Percentiles rank a stretch among this genome's conserved stretches.
These are phyloP conservation scores for Rhyacophila brunnea DNA, from an alignment of 1,140 invertebrate species.

Conservation along the genomic window DNA sequence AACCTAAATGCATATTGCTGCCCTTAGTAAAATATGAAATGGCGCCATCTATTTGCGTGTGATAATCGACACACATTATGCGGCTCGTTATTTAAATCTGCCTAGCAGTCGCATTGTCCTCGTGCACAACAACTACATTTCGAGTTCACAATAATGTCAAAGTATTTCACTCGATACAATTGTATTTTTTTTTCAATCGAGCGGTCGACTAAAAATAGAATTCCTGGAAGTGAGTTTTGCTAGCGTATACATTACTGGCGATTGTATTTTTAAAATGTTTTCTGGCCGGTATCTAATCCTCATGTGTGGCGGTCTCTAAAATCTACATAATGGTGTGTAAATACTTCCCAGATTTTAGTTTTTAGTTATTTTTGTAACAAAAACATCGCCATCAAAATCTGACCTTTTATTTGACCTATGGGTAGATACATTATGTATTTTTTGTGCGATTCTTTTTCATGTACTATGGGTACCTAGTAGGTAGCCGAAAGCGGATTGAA, in stretches of 20 bases:
- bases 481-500: no score
- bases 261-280: slow-evolving; percentile 1
- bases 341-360: no score
- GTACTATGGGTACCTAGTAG: no score
- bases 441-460: no score
- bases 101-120: slow-evolving; percentile 6
- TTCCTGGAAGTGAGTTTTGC: not conserved
- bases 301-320: no score
- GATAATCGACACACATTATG: not conserved
- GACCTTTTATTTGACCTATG: no score
- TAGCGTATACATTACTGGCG: not conserved
- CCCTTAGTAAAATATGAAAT: not conserved
- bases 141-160: slow-evolving; percentile 37
- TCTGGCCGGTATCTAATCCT: no score
- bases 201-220: not conserved
- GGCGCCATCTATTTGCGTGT: not conserved
- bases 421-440: no score
- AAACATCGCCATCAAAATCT: no score
- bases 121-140: slow-evolving; percentile 42
- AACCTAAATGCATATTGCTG: no score
- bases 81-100: slow-evolving; percentile 36
- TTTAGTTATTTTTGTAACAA: no score
- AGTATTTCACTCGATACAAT: not conserved
- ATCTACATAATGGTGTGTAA: no score
- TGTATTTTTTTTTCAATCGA: not conserved